Conservation (phyloP, 1,140 invertebrate species). For the Tenebrio molitor region DNA sequence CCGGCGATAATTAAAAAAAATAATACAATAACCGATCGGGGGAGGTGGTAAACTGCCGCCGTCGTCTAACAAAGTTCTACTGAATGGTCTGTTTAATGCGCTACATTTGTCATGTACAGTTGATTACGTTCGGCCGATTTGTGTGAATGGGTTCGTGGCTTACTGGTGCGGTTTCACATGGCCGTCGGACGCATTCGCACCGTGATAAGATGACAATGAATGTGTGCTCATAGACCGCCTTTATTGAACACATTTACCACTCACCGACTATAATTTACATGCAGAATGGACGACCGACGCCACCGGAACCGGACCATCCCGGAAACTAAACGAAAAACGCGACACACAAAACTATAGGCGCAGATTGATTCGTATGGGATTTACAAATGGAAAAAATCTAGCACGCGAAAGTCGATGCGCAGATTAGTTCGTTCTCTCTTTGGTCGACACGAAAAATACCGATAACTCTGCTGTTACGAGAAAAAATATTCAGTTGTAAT, state of each 20-base stretch:
- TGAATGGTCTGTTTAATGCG: slow-evolving; percentile 53
- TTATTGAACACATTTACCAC: slow-evolving; percentile 46
- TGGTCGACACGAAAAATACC: no score
- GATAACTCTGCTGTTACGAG: no score
- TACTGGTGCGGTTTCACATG: slow-evolving; percentile 51
- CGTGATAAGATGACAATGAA: slow-evolving; percentile 56
- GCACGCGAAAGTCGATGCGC: no score
- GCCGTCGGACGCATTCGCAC: slow-evolving; percentile 49
- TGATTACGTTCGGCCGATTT: slow-evolving; percentile 59
- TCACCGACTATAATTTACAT: slow-evolving; percentile 34
- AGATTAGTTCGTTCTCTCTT: no score
- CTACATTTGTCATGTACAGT: slow-evolving; percentile 60
- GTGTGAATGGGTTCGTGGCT: slow-evolving; percentile 57
- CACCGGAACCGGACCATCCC: background rate
- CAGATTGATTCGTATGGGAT: no score
- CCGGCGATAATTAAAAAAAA: slow-evolving; percentile 11
- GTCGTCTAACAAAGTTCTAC: slow-evolving; percentile 34
- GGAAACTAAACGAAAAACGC: background rate
- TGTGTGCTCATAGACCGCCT: slow-evolving; percentile 49
- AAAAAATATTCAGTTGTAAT: no score
- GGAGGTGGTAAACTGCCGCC: background rate
- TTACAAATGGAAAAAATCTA: no score
- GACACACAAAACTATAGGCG: no score
- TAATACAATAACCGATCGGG: slow-evolving; percentile 9
- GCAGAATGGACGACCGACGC: slow-evolving; percentile 15